phyloP scores from a whole-genome alignment of 1,140 invertebrate species.

The Drosophila orosa region DNA sequence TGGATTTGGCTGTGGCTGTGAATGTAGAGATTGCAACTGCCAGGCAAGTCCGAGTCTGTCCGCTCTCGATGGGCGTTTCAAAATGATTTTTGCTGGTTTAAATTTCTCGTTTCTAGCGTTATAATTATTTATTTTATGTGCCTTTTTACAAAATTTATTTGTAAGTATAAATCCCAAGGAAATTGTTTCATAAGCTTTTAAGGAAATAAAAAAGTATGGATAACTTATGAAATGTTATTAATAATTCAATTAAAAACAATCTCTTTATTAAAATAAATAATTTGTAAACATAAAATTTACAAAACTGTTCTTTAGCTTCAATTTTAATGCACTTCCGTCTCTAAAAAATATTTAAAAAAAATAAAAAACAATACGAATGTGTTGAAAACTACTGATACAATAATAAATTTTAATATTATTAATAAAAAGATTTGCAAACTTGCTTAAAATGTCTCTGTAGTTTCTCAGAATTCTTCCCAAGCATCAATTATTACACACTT shows the following conservation, averaged over 20 bases:
- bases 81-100: neutral
- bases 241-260: too few relatives aligned
- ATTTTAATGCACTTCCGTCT: too few relatives aligned
- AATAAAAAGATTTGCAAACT: too few relatives aligned
- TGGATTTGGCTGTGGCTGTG: constrained; percentile 5
- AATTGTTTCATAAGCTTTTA: neutral
- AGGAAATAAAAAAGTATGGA: neutral
- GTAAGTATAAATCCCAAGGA: neutral
- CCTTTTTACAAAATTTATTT: neutral
- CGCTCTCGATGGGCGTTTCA: constrained; percentile 10
- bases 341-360: too few relatives aligned
- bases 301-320: too few relatives aligned
- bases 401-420: too few relatives aligned
- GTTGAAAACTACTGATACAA: too few relatives aligned
- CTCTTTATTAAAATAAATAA: too few relatives aligned
- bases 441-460: too few relatives aligned
- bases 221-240: too few relatives aligned
- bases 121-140: neutral
- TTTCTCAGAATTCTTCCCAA: fast-evolving
- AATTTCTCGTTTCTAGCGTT: neutral
- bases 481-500: neutral
- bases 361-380: too few relatives aligned
- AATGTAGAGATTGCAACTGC: constrained; percentile 4
- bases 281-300: too few relatives aligned
- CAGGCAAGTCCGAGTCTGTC: constrained; percentile 7